phyloP scores from a whole-genome alignment of 2,113 vertebrate species.

The Patagioenas fasciata region DNA sequence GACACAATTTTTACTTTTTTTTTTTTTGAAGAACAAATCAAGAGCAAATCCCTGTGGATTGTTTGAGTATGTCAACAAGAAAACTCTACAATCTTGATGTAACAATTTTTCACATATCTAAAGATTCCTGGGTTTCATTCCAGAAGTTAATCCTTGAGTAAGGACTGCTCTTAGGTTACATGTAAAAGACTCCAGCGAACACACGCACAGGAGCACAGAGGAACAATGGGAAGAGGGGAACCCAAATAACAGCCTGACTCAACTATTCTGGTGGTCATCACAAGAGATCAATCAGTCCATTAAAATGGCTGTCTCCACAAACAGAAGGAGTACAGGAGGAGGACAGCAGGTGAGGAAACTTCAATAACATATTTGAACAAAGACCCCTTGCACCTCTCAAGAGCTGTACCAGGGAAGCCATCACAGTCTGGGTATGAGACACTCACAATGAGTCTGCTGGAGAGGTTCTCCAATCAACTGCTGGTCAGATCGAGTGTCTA shows the following conservation, averaged over 20 bases:
- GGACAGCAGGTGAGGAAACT: not conserved
- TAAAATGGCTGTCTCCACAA: not conserved
- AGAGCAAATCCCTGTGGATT: not conserved
- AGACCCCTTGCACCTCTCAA: not conserved
- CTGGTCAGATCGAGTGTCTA: no score
- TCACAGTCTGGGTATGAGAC: fast-evolving
- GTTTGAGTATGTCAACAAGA: not conserved
- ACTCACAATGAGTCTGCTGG: not conserved
- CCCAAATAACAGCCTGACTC: not conserved
- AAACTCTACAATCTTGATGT: not conserved
- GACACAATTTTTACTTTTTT: not conserved
- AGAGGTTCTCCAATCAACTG: fast-evolving
- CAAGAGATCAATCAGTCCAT: not conserved
- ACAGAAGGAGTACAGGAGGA: not conserved
- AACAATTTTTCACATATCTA: not conserved
- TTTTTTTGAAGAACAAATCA: not conserved
- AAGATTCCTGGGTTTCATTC: not conserved
- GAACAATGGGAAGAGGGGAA: not conserved
- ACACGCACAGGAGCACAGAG: not conserved
- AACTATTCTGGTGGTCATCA: not conserved
- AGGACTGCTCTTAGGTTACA: not conserved
- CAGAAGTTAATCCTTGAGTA: not conserved
- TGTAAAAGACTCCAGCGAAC: not conserved
- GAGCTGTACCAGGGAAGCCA: not conserved
- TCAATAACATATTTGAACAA: not conserved